These are phyloP conservation scores for Nebria salina DNA, from an alignment of 2,888 invertebrate species.

Conservation along the genomic window DNA sequence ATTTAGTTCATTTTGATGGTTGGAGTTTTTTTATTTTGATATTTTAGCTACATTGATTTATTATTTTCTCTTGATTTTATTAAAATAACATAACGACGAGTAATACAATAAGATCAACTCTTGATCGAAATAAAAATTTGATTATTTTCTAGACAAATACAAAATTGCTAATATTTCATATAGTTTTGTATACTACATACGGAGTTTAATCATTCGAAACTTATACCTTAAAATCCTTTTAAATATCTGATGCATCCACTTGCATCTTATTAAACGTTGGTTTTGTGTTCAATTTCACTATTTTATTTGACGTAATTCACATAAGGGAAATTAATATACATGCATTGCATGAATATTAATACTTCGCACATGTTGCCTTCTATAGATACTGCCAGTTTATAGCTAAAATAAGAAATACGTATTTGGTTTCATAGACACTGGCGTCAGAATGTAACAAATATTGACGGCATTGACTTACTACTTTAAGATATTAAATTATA, in stretches of 20 bases:
- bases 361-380: background rate
- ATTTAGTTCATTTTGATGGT: background rate
- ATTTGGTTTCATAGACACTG: background rate
- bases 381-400: background rate
- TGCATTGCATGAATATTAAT: slow-evolving; percentile 31
- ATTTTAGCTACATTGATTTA: no score
- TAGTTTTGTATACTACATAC: no score
- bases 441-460: background rate
- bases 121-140: no score
- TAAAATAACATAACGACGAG: no score
- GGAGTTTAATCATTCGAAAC: no score
- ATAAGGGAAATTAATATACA: slow-evolving; percentile 32
- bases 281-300: slow-evolving; percentile 23
- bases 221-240: no score
- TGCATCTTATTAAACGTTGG: background rate
- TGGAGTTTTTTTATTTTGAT: no score
- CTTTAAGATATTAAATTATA: background rate
- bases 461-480: background rate
- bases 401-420: background rate
- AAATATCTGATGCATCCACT: no score
- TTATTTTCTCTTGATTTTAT: no score
- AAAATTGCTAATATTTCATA: no score
- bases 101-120: no score
- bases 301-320: slow-evolving; percentile 12
- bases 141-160: no score